A percentile compares a stretch with the other conserved stretches of the same genome.
Conservation (phyloP, 2,113 vertebrate species). For the Oceanodroma tethys region DNA sequence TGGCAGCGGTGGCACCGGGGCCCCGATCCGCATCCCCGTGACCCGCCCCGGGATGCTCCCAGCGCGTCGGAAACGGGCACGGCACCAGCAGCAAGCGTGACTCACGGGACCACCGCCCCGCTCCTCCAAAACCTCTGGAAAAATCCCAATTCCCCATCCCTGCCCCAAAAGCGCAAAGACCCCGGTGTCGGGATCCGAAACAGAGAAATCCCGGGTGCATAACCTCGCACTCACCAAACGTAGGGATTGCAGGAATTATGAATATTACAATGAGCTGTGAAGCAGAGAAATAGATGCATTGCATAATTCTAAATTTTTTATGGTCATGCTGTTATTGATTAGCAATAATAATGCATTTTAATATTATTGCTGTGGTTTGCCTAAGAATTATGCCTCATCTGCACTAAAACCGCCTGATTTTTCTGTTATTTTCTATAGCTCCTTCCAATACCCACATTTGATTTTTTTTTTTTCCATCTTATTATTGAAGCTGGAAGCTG, state of each 20-base stretch:
- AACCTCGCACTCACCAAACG: rapidly evolving
- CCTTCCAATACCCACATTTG: background rate
- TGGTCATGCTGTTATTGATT: background rate
- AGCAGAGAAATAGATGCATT: rapidly evolving
- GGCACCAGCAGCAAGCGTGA: rapidly evolving
- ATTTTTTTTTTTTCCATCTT: background rate
- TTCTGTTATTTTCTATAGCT: background rate
- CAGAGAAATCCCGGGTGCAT: rapidly evolving
- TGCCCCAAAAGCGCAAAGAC: background rate
- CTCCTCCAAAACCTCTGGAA: background rate
- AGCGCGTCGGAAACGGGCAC: rapidly evolving
- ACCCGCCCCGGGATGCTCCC: background rate
- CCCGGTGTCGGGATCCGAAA: rapidly evolving
- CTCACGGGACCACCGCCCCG: rapidly evolving
- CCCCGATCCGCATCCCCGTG: rapidly evolving
- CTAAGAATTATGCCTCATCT: background rate
- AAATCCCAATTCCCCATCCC: background rate
- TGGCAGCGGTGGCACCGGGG: background rate
- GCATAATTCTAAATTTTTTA: background rate
- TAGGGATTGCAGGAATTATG: background rate
- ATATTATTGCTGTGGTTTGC: background rate
- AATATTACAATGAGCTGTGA: background rate
- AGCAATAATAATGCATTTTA: background rate
- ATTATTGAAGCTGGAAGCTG: background rate
- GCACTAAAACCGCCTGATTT: background rate